Base-by-base conservation (phyloP, 2,888 invertebrate species). In the Steromphala cineraria region DNA sequence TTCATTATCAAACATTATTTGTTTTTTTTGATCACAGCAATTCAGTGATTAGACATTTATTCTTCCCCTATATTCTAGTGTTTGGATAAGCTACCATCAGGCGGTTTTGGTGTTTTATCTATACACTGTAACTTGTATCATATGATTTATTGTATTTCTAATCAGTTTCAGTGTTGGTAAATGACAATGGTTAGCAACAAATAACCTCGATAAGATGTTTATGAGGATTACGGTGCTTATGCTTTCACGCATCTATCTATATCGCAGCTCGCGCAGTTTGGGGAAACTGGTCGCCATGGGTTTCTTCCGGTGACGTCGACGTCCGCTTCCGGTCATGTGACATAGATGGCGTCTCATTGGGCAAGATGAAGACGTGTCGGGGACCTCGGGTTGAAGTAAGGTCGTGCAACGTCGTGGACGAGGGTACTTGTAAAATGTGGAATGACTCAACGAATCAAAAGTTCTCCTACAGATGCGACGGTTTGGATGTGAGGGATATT, bases 201-300 rank as follows among this genome's bases (percentile, higher is more conserved):
- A 5, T 36, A n/a, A 53, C 5, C 5, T 46, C 17, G 36, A 10
- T 8, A n/a, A n/a, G n/a, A n/a, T 7, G 19, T 7, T 24, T 56
- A n/a, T n/a, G 8, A 24, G 8, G 8, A 24, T n/a, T n/a, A n/a
- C n/a, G n/a, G n/a, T n/a, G 19, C 15, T 8, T 56, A n/a, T 17
- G 19, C n/a, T 56, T 56, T 56, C 19, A 24, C n/a, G 19, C 21
- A 24, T 7, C 19, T 19, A 28, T 28, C 28, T 10, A 31, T 55
- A 21, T 55, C 46, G 17, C 74, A 75, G 56, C 80, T 78, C 81
- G 28, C 17, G 77, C 81, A 24, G 53, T 67, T 19, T 89, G 89
- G 89, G 82, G 86, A 13, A 81, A 86, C 0, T 89, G 89, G 89
- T 89, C 89, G 0, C 86, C 87, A 77, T 89, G 89, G 89, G 83